phyloP scores from a whole-genome alignment of 2,888 invertebrate species.

The Acrobeloides nanus region DNA sequence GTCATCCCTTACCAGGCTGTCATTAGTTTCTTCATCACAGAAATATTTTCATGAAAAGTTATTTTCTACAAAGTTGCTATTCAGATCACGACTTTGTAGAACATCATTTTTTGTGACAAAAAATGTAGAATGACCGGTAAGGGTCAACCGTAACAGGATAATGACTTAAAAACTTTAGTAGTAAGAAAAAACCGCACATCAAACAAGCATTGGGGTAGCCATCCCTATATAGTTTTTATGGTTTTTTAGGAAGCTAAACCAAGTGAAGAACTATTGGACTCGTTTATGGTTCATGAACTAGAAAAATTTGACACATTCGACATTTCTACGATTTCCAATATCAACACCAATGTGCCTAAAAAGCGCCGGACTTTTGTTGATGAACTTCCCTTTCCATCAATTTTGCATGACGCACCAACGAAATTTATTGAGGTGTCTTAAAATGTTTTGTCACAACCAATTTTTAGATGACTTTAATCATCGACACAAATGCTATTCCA shows the following conservation, averaged over 20 bases:
- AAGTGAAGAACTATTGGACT: constrained; percentile 66
- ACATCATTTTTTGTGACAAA: too few species aligned
- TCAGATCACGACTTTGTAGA: too few species aligned
- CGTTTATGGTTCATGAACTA: constrained; percentile 70
- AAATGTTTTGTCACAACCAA: not conserved
- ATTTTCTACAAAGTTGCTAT: too few species aligned
- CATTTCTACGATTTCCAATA: constrained; percentile 9
- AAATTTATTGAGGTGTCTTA: constrained; percentile 36
- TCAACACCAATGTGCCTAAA: not conserved
- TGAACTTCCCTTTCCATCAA: constrained; percentile 31
- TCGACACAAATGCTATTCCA: constrained; percentile 36
- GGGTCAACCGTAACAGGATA: too few species aligned
- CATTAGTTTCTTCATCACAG: too few species aligned
- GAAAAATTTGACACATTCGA: constrained; percentile 60
- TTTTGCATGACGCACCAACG: constrained; percentile 29
- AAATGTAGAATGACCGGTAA: too few species aligned
- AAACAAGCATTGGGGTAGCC: too few species aligned
- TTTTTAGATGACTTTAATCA: constrained; percentile 56
- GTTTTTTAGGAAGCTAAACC: constrained; percentile 57
- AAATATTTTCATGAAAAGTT: too few species aligned
- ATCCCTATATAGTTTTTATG: too few species aligned
- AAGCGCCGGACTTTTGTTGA: constrained; percentile 13
- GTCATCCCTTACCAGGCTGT: too few species aligned
- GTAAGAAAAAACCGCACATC: too few species aligned
- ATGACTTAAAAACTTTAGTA: too few species aligned